phyloP scores from a whole-genome alignment of 2,888 invertebrate species.

The Siphlonurus alternatus region DNA sequence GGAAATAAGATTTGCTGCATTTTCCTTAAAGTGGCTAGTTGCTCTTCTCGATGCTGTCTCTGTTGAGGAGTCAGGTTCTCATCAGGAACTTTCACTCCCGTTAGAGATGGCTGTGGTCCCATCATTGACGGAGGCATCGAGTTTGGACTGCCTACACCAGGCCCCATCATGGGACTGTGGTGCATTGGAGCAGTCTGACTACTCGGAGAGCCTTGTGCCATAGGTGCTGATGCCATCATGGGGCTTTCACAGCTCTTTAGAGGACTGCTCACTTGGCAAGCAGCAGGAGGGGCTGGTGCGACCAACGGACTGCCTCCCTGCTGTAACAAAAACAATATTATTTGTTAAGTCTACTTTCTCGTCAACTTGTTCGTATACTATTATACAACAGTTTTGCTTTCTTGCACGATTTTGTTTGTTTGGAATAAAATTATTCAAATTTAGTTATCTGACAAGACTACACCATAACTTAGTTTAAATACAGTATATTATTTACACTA shows the following conservation, averaged over 20 bases:
- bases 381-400: no score
- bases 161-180: conserved; percentile 9
- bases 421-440: no score
- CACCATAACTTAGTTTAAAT: no score
- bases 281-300: conserved; percentile 1
- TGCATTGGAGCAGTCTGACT: neutral
- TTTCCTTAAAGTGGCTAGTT: conserved; percentile 76
- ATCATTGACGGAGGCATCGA: conserved; percentile 10
- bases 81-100: conserved; percentile 75
- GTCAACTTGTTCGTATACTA: no score
- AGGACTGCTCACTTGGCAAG: conserved; percentile 4
- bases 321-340: conserved; percentile 8
- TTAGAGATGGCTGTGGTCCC: conserved; percentile 18
- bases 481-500: no score
- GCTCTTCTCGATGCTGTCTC: conserved; percentile 82
- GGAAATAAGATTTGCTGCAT: conserved; percentile 89
- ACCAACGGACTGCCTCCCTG: conserved; percentile 10
- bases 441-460: no score
- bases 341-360: no score
- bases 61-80: conserved; percentile 95
- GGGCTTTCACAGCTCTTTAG: conserved; percentile 11
- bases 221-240: conserved; percentile 13
- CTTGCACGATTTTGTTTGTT: no score
- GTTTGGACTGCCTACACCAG: conserved; percentile 11
- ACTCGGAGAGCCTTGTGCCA: conserved; percentile 1